phyloP scores from a whole-genome alignment of 2,888 invertebrate species.

The Alloplasta piceator region DNA sequence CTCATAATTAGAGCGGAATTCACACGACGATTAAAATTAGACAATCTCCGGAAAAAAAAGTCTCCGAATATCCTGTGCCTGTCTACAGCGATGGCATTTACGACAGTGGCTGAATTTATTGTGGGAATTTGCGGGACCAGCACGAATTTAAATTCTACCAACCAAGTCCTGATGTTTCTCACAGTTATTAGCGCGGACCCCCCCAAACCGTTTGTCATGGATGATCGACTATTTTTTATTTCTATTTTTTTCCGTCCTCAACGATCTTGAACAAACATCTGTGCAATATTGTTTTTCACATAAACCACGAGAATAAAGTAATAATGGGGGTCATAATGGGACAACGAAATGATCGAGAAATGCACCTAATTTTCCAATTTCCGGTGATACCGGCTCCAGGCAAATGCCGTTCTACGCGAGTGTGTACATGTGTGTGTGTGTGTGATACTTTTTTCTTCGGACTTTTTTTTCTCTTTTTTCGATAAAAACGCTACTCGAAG shows the following conservation, averaged over 20 bases:
- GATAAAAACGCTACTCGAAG: conserved; percentile 20
- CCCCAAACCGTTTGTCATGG: conserved; percentile 46
- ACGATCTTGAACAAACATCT: conserved; percentile 42
- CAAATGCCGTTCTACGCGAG: conserved; percentile 26
- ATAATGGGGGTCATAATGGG: conserved; percentile 28
- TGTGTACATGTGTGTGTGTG: too few species aligned
- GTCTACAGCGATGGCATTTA: conserved; percentile 30
- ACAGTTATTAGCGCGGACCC: conserved; percentile 62
- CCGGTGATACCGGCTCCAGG: conserved; percentile 34
- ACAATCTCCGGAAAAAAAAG: conserved; percentile 46
- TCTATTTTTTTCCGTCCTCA: conserved; percentile 18
- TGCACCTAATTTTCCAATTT: conserved; percentile 59
- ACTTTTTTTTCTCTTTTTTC: conserved; percentile 7
- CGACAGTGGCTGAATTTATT: conserved; percentile 50
- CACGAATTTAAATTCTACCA: conserved; percentile 18
- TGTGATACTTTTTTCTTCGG: background rate
- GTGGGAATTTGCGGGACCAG: conserved; percentile 63
- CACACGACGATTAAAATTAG: conserved; percentile 49
- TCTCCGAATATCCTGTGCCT: conserved; percentile 5
- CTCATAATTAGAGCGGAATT: background rate
- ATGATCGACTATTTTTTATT: conserved; percentile 48
- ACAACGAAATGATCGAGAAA: conserved; percentile 20
- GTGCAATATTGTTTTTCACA: conserved; percentile 26
- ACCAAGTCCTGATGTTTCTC: conserved; percentile 49
- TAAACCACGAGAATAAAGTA: background rate